Percentiles rank a stretch among this genome's conserved stretches.
Conservation (phyloP, 2,113 vertebrate species). For the Paedocypris sp. region DNA sequence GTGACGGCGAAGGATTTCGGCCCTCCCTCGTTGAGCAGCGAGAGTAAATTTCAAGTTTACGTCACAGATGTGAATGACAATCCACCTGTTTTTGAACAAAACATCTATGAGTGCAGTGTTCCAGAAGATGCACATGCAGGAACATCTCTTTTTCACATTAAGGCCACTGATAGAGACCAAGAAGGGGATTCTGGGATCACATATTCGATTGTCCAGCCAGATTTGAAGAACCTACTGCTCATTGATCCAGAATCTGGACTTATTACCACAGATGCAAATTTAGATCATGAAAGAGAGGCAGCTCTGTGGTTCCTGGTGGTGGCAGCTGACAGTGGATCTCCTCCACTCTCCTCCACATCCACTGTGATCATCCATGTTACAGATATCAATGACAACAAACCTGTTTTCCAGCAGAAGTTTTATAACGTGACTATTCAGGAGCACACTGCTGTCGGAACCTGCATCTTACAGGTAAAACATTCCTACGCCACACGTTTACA, state of each 20-base stretch:
- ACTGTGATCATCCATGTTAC: constrained; percentile 64
- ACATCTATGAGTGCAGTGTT: constrained; percentile 54
- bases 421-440: constrained; percentile 70
- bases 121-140: constrained; percentile 66
- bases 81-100: constrained; percentile 62
- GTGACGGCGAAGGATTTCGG: constrained; percentile 70
- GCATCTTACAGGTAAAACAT: constrained; percentile 74
- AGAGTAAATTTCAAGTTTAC: constrained; percentile 57
- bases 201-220: constrained; percentile 57
- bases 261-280: constrained; percentile 51
- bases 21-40: constrained; percentile 60
- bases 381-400: constrained; percentile 84
- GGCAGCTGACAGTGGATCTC: constrained; percentile 67
- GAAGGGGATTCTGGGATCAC: constrained; percentile 62
- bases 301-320: constrained; percentile 65
- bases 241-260: constrained; percentile 65
- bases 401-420: constrained; percentile 68
- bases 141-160: constrained; percentile 62
- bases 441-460: constrained; percentile 60
- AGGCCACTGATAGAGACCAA: constrained; percentile 68
- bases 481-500: neutral
- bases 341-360: constrained; percentile 63
- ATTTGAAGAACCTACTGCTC: constrained; percentile 44
- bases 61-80: constrained; percentile 76
- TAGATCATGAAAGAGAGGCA: constrained; percentile 70